Evolutionary conservation across 2,888 invertebrate species (phyloP), one percentile per base, ranked within the genome.

Genomic region (Aspidiotus rigidus): DNA sequence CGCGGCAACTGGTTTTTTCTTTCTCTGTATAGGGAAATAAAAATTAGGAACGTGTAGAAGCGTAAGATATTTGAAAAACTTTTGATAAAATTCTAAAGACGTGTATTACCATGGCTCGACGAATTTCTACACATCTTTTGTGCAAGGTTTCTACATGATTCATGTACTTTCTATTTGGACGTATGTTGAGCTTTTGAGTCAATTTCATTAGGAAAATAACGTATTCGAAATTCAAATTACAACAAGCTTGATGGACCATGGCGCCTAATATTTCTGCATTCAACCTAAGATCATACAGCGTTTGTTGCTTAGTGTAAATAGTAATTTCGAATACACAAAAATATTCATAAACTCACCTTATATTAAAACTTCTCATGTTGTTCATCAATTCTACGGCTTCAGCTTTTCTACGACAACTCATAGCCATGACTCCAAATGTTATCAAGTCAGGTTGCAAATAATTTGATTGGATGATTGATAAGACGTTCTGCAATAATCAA

Each of bases 401-500:
- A 42, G 82, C 80, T 73, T 82, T 81, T 7, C 81, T 85, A 71
- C 78, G 80, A 77, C 95, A 95, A 11, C 89, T 85, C 75, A 93
- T 78, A 0, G 95, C 88, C 71, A 96, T 78, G 1, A 89, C 86
- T 56, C 93, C 94, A 80, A 89, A 96, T 0, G 95, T 95, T 74
- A 90, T 83, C 73, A 93, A 82, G 78, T 93, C 85, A 0, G 87
- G 86, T 72, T 80, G 79, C 39, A 89, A 77, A 67, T 78, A 77
- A 6, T 79, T 73, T 72, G 80, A 80, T 74, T 83, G 77, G 70
- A 82, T 77, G 59, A 80, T 71, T 39, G 73, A 71, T 15, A 83
- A 73, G 6, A 82, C 78, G 42, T 76, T 76, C 83, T 83, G 73
- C n/a, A 77, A 64, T 44, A 64, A 44, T 53, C 15, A n/a, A 62